These are phyloP conservation scores for Chamaetylas fuelleborni DNA, from an alignment of 2,113 vertebrate species.

Conservation along the genomic window DNA sequence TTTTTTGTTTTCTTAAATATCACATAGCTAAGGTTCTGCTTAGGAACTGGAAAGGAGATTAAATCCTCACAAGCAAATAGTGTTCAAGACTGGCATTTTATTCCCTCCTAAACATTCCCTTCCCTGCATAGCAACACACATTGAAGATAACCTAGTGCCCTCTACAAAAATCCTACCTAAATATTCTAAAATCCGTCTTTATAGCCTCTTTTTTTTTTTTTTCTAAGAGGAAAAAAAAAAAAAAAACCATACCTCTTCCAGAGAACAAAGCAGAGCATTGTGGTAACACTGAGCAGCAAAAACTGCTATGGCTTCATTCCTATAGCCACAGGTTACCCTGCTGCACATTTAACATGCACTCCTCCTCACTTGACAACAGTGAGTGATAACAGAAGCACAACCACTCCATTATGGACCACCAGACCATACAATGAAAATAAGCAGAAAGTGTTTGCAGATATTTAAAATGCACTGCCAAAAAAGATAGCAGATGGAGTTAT, in stretches of 20 bases:
- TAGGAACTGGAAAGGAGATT: conserved; percentile 63
- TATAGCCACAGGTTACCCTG: not conserved
- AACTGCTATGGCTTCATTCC: not conserved
- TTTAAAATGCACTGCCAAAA: not conserved
- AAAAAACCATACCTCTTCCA: not conserved
- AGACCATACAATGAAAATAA: conserved; percentile 9
- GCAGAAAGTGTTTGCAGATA: not conserved
- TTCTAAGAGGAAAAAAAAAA: not conserved
- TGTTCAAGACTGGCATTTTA: conserved; percentile 58
- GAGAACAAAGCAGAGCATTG: not conserved
- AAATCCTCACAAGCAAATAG: conserved; percentile 68
- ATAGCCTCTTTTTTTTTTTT: not conserved
- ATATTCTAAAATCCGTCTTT: conserved; percentile 2
- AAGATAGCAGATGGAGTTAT: not conserved
- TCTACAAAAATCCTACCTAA: not conserved
- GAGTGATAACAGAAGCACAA: conserved; percentile 4
- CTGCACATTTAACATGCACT: not conserved
- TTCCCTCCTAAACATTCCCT: conserved; percentile 21
- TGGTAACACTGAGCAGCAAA: not conserved
- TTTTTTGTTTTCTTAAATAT: conserved; percentile 73
- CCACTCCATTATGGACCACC: not conserved
- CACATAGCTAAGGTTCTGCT: conserved; percentile 68
- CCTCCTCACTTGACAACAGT: not conserved
- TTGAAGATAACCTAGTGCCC: conserved; percentile 28
- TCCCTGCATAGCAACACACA: not conserved